Evolutionary conservation across 2,888 invertebrate genomes (phyloP), one percentile per base, ranked within the genome.

Genomic region (Aleiodes testaceus): DNA sequence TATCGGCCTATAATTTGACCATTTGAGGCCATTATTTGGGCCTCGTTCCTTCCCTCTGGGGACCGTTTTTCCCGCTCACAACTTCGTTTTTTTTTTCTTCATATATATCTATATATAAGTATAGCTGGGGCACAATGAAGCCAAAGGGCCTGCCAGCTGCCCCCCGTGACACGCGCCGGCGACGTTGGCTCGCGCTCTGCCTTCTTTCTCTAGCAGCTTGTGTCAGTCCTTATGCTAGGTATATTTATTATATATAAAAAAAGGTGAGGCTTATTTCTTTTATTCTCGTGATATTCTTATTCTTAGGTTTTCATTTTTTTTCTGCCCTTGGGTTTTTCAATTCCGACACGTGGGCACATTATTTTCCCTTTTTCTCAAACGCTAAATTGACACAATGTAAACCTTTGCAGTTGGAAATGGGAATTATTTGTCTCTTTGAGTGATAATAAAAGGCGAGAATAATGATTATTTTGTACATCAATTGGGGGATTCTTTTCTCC

Each of bases 131-230:
- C 59, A 59, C 59, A 59, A 59, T 59, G 36, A 59, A 59, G 42
- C 12, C 14, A 49, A 9, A 74, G 76, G 72, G 73, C 74, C 36
- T 67, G 70, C 77, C 82, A 80, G 81, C 82, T 82, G 82, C 78
- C 78, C 63, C 79, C 72, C 77, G 76, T 80, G 84, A 84, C 84
- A 84, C 84, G 84, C 82, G 84, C 83, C 82, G 77, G 75, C 79
- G 79, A 70, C 75, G 75, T 42, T 59, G 36, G 59, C 36, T 18
- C 55, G 16, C 59, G 59, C 59, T 36, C 36, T 36, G 42, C 42
- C 18, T 42, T 30, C 18, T 30, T 30, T 55, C 14, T 49, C 80
- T 78, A 76, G 75, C 75, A 71, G 63, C 71, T 71, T 71, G 71
- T 65, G 71, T 65, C 67, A 66, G 59, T 70, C 55, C 59, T 65